Evolutionary conservation across 64 coral and sea anemone species (phyloP).

Genomic region (Orbicella faveolata): DNA sequence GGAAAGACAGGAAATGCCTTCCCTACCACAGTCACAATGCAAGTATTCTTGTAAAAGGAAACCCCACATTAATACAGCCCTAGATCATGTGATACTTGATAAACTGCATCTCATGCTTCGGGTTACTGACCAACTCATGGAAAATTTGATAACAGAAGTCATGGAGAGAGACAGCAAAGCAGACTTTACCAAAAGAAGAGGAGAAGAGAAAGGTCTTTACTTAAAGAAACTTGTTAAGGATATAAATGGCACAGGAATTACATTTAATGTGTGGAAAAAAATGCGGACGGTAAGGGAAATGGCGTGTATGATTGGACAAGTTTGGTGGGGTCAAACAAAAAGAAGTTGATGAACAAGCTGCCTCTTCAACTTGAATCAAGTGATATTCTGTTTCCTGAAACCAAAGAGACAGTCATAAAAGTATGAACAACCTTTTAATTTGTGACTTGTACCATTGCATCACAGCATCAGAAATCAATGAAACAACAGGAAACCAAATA

Average conservation of each 20-base stretch:
- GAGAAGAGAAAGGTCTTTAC: slow-evolving; percentile 33
- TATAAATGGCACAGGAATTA: slow-evolving; percentile 39
- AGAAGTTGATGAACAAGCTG: background rate
- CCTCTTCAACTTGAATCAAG: background rate
- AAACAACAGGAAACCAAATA: background rate
- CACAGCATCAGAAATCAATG: background rate
- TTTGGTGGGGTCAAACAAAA: slow-evolving; percentile 32
- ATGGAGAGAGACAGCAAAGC: slow-evolving; percentile 52
- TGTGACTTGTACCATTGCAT: background rate
- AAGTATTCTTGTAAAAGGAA: too few relatives aligned
- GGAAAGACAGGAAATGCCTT: too few relatives aligned
- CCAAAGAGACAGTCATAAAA: background rate
- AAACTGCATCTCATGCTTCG: slow-evolving; percentile 57
- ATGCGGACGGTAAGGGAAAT: slow-evolving; percentile 16
- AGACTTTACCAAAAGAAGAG: slow-evolving; percentile 50
- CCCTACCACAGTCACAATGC: too few relatives aligned
- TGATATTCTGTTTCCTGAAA: slow-evolving; percentile 19
- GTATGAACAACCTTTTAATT: slow-evolving; percentile 1
- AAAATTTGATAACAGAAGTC: slow-evolving; percentile 55
- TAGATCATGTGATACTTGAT: slow-evolving; percentile 59
- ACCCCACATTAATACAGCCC: too few relatives aligned
- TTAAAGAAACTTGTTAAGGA: slow-evolving; percentile 26
- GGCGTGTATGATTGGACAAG: slow-evolving; percentile 39
- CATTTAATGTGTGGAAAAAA: slow-evolving; percentile 53
- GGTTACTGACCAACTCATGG: slow-evolving; percentile 52